Conservation (phyloP, 2,113 vertebrate genomes). For the Condylura cristata region DNA sequence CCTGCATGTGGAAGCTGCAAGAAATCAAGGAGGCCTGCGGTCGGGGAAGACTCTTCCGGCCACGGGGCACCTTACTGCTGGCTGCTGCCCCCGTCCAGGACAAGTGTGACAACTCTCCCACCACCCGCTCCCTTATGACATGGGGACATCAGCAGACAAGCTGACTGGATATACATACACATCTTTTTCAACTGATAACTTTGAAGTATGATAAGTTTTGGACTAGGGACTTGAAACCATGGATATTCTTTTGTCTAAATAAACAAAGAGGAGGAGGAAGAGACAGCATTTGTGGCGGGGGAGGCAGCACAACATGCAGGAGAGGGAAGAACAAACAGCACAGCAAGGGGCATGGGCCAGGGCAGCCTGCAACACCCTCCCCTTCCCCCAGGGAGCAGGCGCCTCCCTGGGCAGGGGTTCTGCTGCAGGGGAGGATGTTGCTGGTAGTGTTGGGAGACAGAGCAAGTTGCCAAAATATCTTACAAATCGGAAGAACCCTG, state of each 20-base stretch:
- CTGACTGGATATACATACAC: not conserved
- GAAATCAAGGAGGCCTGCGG: not conserved
- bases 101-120: not conserved
- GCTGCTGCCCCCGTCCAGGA: not conserved
- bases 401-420: not conserved
- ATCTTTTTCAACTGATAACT: not conserved
- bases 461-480: slow-evolving; percentile 79
- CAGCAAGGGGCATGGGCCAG: not conserved
- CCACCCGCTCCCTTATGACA: not conserved
- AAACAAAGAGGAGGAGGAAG: not conserved
- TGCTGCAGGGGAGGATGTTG: not conserved
- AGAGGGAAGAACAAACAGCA: slow-evolving; percentile 11
- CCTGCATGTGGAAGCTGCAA: not conserved
- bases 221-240: not conserved
- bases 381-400: accelerated
- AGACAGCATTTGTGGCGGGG: not conserved
- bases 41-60: not conserved
- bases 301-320: slow-evolving; percentile 19
- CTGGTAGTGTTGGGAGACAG: not conserved
- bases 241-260: not conserved
- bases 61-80: not conserved
- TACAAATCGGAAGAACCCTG: not conserved
- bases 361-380: not conserved
- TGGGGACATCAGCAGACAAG: not conserved
- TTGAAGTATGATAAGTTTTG: not conserved